A percentile compares a stretch with the other conserved stretches of the same genome.
These are phyloP conservation scores for Chiridota heheva DNA, from an alignment of 35 echinoderm and acorn worm genomes.

Conservation along the genomic window DNA sequence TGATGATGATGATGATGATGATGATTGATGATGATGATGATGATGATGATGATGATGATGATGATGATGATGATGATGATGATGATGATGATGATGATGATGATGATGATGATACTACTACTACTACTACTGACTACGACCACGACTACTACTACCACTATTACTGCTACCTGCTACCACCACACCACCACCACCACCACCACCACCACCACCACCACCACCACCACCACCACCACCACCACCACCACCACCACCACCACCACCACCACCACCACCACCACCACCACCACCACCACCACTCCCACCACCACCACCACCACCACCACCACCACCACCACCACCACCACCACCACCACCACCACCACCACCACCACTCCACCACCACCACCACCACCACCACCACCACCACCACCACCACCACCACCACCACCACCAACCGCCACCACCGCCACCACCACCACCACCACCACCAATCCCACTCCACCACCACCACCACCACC, in stretches of 20 bases:
- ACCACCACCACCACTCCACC: too few relatives aligned
- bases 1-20: neutral
- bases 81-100: neutral
- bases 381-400: constrained; percentile 1
- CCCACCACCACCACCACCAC: too few relatives aligned
- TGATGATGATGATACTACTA: too few relatives aligned
- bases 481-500: constrained; percentile 3
- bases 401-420: constrained; percentile 2
- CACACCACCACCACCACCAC: too few relatives aligned
- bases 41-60: neutral
- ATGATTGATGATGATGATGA: too few relatives aligned
- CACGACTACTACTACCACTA: too few relatives aligned
- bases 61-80: neutral
- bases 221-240: constrained; percentile 5
- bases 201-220: constrained; percentile 3
- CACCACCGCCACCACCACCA: neutral
- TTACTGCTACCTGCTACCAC: too few relatives aligned
- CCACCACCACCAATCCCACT: neutral
- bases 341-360: neutral
- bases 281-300: constrained; percentile 1
- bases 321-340: constrained; percentile 6
- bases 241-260: constrained; percentile 3
- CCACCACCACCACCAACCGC: too few relatives aligned
- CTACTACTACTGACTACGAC: neutral
- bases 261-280: neutral